A percentile compares a stretch with the other conserved stretches of the same genome.
These are phyloP conservation scores for Pinna nobilis DNA, from an alignment of 1,140 invertebrate genomes.

Conservation along the genomic window DNA sequence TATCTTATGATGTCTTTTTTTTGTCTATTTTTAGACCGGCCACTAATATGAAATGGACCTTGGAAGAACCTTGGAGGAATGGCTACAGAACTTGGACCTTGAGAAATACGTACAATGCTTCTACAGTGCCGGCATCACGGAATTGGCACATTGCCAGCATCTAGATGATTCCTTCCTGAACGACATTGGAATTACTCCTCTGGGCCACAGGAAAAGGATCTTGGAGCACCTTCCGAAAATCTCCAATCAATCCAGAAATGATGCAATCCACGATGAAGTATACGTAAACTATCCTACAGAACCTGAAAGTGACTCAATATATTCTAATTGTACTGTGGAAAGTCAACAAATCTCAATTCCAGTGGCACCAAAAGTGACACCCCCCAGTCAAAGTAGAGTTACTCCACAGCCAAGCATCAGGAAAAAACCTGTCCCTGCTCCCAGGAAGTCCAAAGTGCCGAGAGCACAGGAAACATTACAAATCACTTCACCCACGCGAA, in stretches of 20 bases:
- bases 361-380: not conserved
- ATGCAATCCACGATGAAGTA: conserved; percentile 8
- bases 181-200: conserved; percentile 27
- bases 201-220: conserved; percentile 25
- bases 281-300: conserved; percentile 19
- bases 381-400: not conserved
- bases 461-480: conserved; percentile 2
- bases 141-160: conserved; percentile 12
- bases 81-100: conserved; percentile 28
- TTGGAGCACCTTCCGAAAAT: conserved; percentile 18
- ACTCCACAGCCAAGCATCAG: not conserved
- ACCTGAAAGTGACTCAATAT: not conserved
- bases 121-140: conserved; percentile 13
- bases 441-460: not conserved
- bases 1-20: too few relatives aligned
- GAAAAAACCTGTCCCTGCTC: conserved; percentile 13
- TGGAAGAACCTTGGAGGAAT: conserved; percentile 28
- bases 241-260: not conserved
- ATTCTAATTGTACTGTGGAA: not conserved
- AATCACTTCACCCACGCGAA: conserved; percentile 1
- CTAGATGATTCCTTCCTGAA: conserved; percentile 39
- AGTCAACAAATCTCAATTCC: not conserved
- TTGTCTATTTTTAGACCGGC: conserved; percentile 14
- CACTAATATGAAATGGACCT: conserved; percentile 14
- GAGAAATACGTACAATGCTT: conserved; percentile 20